phyloP scores from a whole-genome alignment of 2,113 vertebrate species.

The Syngnathus typhle region DNA sequence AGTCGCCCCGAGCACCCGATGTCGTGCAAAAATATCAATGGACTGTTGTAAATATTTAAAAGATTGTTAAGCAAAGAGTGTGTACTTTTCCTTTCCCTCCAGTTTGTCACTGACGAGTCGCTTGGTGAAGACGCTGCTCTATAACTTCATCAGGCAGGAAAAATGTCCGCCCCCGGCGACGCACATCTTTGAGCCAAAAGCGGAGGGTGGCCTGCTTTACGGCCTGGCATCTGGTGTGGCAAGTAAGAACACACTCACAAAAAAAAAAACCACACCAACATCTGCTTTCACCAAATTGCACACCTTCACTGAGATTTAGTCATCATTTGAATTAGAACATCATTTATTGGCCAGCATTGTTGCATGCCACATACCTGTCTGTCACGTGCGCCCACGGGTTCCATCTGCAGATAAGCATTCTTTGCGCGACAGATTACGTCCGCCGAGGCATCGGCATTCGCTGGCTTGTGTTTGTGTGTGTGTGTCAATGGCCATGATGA shows the following conservation, averaged over 20 bases:
- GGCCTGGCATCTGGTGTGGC: constrained; percentile 93
- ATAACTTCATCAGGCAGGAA: constrained; percentile 98
- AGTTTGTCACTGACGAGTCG: constrained; percentile 91
- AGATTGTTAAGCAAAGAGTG: neutral
- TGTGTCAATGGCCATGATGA: constrained; percentile 55
- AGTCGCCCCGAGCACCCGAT: neutral
- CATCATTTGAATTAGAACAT: too few relatives aligned
- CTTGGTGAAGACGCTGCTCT: constrained; percentile 93
- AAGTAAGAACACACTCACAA: constrained; percentile 69
- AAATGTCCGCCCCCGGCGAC: constrained; percentile 84
- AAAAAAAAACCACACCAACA: neutral
- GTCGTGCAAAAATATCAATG: neutral
- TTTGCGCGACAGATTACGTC: constrained; percentile 67
- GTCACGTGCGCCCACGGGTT: constrained; percentile 41
- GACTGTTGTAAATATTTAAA: neutral
- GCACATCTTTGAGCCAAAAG: constrained; percentile 80
- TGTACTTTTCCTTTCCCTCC: constrained; percentile 20
- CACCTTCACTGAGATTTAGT: too few relatives aligned
- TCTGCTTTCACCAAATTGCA: neutral
- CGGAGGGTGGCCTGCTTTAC: constrained; percentile 86
- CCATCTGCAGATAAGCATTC: constrained; percentile 56
- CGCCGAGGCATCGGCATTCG: constrained; percentile 62
- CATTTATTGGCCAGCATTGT: neutral
- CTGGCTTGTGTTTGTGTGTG: constrained; percentile 49
- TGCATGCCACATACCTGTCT: constrained; percentile 19